A percentile compares a stretch with the other conserved stretches of the same genome.
phyloP scores from a whole-genome alignment of 2,113 vertebrate genomes.

The Peromyscus polionotus region DNA sequence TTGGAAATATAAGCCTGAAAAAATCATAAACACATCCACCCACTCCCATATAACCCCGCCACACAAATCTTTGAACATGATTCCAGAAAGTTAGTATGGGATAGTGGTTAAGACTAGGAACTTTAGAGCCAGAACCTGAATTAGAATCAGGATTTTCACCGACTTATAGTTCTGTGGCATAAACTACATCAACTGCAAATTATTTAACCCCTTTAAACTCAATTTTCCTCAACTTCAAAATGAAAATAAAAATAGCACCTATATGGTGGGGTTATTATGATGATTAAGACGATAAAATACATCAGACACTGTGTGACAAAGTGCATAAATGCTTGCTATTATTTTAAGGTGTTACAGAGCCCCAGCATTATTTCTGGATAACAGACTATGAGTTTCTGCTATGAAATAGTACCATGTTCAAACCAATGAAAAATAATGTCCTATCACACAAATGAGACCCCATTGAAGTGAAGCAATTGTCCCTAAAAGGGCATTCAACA shows the following conservation, averaged over 20 bases:
- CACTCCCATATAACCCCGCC: neutral
- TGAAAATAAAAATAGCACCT: neutral
- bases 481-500: neutral
- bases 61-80: neutral
- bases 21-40: neutral
- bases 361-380: neutral
- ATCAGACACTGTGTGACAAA: neutral
- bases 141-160: neutral
- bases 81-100: neutral
- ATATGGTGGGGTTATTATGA: neutral
- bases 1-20: neutral
- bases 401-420: conserved; percentile 41
- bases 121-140: neutral
- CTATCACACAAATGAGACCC: conserved; percentile 30
- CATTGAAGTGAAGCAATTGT: neutral
- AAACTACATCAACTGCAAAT: neutral
- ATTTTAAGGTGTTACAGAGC: conserved; percentile 39
- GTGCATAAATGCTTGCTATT: conserved; percentile 14
- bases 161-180: neutral
- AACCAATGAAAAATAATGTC: conserved; percentile 22
- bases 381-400: conserved; percentile 35
- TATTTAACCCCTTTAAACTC: conserved; percentile 9
- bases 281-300: neutral
- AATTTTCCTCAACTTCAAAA: conserved; percentile 35
- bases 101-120: neutral